A percentile compares a stretch with the other conserved stretches of the same genome.
phyloP scores from a whole-genome alignment of 53 echinoderm and acorn worm species.

The Apostichopus leukothele region DNA sequence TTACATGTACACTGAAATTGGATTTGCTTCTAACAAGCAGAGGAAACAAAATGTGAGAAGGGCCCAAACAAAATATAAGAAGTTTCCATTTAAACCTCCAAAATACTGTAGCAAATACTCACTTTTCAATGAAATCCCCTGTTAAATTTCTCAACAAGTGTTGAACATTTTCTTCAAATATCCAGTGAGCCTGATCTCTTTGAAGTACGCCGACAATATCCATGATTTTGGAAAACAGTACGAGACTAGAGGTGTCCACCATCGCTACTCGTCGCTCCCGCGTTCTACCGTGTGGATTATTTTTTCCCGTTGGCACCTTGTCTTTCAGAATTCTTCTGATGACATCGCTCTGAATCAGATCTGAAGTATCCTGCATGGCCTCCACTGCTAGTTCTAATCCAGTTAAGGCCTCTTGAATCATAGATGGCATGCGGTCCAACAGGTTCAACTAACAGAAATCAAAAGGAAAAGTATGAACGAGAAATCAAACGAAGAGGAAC shows the following conservation, averaged over 20 bases:
- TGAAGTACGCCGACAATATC: conserved; percentile 20
- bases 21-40: no score
- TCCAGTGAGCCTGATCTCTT: conserved; percentile 12
- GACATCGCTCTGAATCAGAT: not conserved
- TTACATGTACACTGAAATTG: no score
- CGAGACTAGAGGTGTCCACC: not conserved
- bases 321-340: no score
- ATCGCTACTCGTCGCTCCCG: not conserved
- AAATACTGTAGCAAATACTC: not conserved
- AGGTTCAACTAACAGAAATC: no score
- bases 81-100: not conserved
- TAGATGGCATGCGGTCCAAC: not conserved
- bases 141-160: conserved; percentile 20
- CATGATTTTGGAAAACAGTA: not conserved
- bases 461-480: not conserved
- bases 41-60: no score
- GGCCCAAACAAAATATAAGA: no score
- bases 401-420: conserved; percentile 4
- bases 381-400: conserved; percentile 17
- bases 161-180: conserved; percentile 26
- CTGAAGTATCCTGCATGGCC: not conserved
- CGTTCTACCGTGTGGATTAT: not conserved
- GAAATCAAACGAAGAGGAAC: not conserved
- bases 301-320: not conserved
- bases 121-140: conserved; percentile 29